Base-by-base conservation (phyloP, 1,140 invertebrate species). In the Agrypnia vestita region DNA sequence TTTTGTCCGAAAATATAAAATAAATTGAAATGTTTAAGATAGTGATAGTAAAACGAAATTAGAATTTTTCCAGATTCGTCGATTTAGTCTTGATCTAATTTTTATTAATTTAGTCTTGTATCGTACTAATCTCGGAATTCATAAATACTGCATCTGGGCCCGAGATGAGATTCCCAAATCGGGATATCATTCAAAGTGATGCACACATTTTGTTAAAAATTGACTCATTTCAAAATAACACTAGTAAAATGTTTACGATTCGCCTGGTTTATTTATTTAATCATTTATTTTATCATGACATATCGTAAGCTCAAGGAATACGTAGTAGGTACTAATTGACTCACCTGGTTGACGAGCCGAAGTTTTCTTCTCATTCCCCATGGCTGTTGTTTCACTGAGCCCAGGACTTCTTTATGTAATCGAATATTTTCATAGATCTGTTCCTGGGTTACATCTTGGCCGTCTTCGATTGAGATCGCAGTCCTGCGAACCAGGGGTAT, bases 401-500 rank as follows among this genome's bases (percentile, higher is more conserved):
- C 93, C 53, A 98, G 90, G 0, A 99, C 96, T 87, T 98, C 97
- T 86, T 98, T 98, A 87, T 99, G 97, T 19, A 98, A 87, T 81
- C 95, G 93, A 61, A 99, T 94, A 84, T 97, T 97, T 86, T 98
- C 96, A 84, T 96, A 95, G 75, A 98, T 95, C 87, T 96, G 94
- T 83, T 97, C 96, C 85, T 97, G 94, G 0, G 92, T 93, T 35
- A 92, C 92, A 71, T 90, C 88, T 55, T 89, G 88, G 69, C 86
- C 86, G 80, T 95, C 95, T 35, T 96, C 95, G 84, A 95, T 91
- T 1, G 93, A 93, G 82, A 95, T 94, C 4, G 92, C 93, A 3
- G 94, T 95, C 53, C 94, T 95, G 84, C 46, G 8, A 47, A 47
- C 44, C 8, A 69, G n/a, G n/a, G n/a, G 11, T 15, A 13, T 51